Conservation (phyloP, 2,113 vertebrate species). For the Oryzias celebensis region DNA sequence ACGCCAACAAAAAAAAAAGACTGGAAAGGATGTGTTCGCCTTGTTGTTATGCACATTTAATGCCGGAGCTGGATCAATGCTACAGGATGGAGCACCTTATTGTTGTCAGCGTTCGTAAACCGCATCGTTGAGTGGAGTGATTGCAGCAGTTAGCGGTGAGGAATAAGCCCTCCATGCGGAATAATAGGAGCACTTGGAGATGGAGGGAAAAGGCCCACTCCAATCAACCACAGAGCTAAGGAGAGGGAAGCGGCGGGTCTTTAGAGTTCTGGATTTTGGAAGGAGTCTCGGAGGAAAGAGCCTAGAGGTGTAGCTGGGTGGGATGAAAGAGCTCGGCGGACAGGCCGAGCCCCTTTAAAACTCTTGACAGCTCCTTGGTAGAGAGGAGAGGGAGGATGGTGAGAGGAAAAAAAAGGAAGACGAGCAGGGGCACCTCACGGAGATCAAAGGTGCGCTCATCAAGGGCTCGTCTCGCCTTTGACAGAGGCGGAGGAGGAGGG, state of each 20-base stretch:
- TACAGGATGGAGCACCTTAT: conserved; percentile 8
- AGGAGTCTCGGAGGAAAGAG: conserved; percentile 31
- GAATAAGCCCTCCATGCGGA: conserved; percentile 18
- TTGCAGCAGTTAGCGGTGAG: conserved; percentile 39
- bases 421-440: conserved; percentile 30
- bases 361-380: conserved; percentile 39
- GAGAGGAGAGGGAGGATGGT: conserved; percentile 30
- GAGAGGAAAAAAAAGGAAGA: conserved; percentile 25
- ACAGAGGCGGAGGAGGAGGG: conserved; percentile 25
- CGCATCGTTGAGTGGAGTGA: conserved; percentile 5
- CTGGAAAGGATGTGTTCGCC: conserved; percentile 8
- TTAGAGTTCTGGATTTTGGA: conserved; percentile 6
- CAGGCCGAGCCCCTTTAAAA: conserved; percentile 25
- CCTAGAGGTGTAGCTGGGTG: conserved; percentile 3
- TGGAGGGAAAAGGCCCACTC: conserved; percentile 20
- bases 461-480: conserved; percentile 53
- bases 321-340: conserved; percentile 25
- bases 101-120: conserved; percentile 9
- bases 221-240: conserved; percentile 13
- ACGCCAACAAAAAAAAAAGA: conserved; percentile 28
- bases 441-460: conserved; percentile 63
- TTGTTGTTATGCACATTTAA: conserved; percentile 26
- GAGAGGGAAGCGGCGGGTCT: background rate
- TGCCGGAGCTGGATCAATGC: conserved; percentile 16
- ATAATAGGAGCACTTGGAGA: conserved; percentile 37